phyloP scores from a whole-genome alignment of 2,113 vertebrate genomes.

The Phaethon lepturus region DNA sequence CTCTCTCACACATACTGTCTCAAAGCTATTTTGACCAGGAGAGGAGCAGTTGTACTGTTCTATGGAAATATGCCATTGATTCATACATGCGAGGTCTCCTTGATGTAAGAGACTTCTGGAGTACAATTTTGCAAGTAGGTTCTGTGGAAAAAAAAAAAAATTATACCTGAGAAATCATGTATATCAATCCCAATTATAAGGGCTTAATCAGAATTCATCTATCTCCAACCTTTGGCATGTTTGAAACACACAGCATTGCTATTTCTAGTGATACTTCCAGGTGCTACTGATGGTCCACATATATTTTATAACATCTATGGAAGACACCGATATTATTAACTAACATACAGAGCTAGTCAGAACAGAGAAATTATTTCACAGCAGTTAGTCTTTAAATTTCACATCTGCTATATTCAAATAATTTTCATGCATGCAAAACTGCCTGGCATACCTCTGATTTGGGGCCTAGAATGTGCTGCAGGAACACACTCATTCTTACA shows the following conservation, averaged over 20 bases:
- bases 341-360: not conserved
- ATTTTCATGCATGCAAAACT: not conserved
- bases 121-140: not conserved
- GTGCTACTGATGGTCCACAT: not conserved
- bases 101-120: not conserved
- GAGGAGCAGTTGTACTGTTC: not conserved
- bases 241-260: not conserved
- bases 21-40: not conserved
- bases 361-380: conserved; percentile 5
- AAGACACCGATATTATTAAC: not conserved
- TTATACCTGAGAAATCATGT: not conserved
- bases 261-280: not conserved
- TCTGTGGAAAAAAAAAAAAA: not conserved
- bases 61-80: not conserved
- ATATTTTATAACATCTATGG: not conserved
- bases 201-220: not conserved
- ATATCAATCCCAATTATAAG: not conserved
- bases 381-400: not conserved
- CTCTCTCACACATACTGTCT: not conserved
- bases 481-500: conserved; percentile 16
- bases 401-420: not conserved
- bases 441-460: not conserved
- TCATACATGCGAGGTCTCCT: not conserved
- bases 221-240: not conserved
- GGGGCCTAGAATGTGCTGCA: not conserved